phyloP scores from a whole-genome alignment of 53 echinoderm and acorn worm genomes.

The Stichopus horrens region DNA sequence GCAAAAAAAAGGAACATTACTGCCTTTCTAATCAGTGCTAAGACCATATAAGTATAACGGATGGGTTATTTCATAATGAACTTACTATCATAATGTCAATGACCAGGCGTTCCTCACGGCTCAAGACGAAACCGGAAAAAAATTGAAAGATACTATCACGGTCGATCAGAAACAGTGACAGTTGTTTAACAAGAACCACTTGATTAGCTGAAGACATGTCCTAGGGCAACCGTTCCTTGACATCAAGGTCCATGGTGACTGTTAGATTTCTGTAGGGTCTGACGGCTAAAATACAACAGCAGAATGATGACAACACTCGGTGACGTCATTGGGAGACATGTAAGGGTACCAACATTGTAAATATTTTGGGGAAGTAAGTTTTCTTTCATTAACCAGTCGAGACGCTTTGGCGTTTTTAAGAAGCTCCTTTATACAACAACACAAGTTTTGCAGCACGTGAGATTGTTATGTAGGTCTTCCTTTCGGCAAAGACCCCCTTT shows the following conservation, averaged over 20 bases:
- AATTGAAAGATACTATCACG: neutral
- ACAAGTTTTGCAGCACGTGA: neutral
- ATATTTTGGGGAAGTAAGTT: neutral
- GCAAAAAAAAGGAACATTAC: neutral
- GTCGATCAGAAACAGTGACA: slow-evolving; percentile 6
- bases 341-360: neutral
- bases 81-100: neutral
- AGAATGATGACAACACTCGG: neutral
- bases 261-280: neutral
- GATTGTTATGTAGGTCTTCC: neutral
- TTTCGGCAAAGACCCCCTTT: neutral
- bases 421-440: neutral
- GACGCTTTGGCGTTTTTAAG: neutral
- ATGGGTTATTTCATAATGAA: neutral
- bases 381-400: neutral
- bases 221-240: slow-evolving; percentile 8
- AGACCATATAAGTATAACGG: neutral
- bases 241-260: slow-evolving; percentile 14
- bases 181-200: neutral
- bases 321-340: neutral
- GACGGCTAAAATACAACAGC: neutral
- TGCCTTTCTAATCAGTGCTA: neutral
- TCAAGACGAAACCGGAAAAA: neutral
- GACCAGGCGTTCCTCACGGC: slow-evolving; percentile 6
- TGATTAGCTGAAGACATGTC: slow-evolving; percentile 8